Evolutionary conservation across 1,140 invertebrate species (phyloP), one percentile per base, ranked within the genome.

Genomic region (Hestina assimilis): DNA sequence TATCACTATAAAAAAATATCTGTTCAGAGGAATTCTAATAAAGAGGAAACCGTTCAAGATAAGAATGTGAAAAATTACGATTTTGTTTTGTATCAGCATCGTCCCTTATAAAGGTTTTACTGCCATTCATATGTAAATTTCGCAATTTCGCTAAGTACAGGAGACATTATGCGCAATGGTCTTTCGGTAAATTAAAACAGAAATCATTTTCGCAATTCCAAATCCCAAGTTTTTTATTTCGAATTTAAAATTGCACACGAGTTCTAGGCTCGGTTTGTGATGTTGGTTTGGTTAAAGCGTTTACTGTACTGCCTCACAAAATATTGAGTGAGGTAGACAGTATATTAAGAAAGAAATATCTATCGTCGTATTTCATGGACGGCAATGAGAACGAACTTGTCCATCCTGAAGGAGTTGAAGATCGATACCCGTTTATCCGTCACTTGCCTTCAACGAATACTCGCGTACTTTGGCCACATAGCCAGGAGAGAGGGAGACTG

Each of bases 111-210:
- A 62, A 52, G 63, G 59, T 62, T 66, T 52, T 58, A 55, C 57
- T 47, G 33, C 53, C 52, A 63, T 66, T 66, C 63, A 56, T 66
- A 66, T 66, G 63, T 63, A 66, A 66, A 66, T 66, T 59, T 19
- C 29, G 59, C 55, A 59, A 64, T 66, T 66, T 48, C 51, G 52
- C 53, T 66, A 56, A 66, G 59, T 62, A 66, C 51, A 33, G 35
- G 23, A 41, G 45, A 66, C 50, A 51, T 57, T 61, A 63, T 56
- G 54, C 54, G 47, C 35, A 42, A 15, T n/a, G 19, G 45, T 38
- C 33, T 54, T 45, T 46, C 47, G 35, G 38, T 50, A 48, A 66
- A 59, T 54, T 51, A 54, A 54, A 46, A 62, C 29, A 38, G 33
- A 31, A 21, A 47, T 14, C 23, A 23, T 40, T 51, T 26, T 31